These are phyloP conservation scores for Leptopilina boulardi DNA, from an alignment of 1,140 invertebrate genomes.

Conservation along the genomic window DNA sequence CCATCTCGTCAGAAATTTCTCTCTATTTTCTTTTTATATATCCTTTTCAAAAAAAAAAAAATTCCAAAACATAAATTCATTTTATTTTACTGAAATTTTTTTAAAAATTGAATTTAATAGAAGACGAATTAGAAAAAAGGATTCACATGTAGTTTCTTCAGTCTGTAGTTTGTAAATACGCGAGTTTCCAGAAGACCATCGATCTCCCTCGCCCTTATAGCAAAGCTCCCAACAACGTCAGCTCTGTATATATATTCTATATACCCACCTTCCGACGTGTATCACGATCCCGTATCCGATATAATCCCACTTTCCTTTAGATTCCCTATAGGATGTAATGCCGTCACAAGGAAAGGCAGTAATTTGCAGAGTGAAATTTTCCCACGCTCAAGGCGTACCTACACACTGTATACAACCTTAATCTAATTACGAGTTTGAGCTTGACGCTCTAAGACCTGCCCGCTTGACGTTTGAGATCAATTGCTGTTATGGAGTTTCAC, in stretches of 20 bases:
- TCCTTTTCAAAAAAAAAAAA: no score
- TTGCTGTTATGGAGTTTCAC: slow-evolving; percentile 31
- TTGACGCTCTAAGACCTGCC: slow-evolving; percentile 33
- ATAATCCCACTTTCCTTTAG: slow-evolving; percentile 44
- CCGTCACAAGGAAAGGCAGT: slow-evolving; percentile 52
- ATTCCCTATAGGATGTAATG: slow-evolving; percentile 56
- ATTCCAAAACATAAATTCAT: no score
- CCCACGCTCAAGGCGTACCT: slow-evolving; percentile 50
- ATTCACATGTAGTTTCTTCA: no score
- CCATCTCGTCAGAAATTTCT: no score
- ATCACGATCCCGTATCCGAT: slow-evolving; percentile 58
- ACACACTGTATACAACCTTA: slow-evolving; percentile 44
- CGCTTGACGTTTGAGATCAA: slow-evolving; percentile 32
- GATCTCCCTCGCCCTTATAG: slow-evolving; percentile 50
- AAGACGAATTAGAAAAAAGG: no score
- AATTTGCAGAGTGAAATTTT: slow-evolving; percentile 58
- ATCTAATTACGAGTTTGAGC: slow-evolving; percentile 55
- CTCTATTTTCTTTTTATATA: no score
- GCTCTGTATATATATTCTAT: slow-evolving; percentile 39
- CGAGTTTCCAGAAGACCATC: slow-evolving; percentile 54
- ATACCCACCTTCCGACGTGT: slow-evolving; percentile 46
- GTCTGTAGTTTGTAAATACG: slow-evolving; percentile 38
- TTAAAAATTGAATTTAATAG: no score
- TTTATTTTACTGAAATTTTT: no score
- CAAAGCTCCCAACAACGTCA: slow-evolving; percentile 40